phyloP scores from a whole-genome alignment of 2,888 invertebrate species.

The Tridacna crocea region DNA sequence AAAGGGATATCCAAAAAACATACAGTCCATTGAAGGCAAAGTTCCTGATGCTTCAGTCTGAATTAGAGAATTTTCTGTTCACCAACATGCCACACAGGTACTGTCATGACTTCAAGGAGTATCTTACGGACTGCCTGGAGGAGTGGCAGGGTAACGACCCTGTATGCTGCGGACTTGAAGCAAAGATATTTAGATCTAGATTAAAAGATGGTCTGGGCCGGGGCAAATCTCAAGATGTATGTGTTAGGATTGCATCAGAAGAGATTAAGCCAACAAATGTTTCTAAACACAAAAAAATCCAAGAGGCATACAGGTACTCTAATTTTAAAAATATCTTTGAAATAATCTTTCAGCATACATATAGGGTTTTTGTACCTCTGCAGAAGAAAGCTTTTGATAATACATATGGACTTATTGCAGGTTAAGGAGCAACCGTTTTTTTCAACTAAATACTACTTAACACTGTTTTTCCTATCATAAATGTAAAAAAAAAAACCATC shows the following conservation, averaged over 20 bases:
- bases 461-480: too few species aligned
- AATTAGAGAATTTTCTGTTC: constrained; percentile 45
- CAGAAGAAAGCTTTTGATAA: not conserved
- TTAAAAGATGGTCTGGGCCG: not conserved
- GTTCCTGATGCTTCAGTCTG: constrained; percentile 43
- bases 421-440: too few species aligned
- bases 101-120: not conserved
- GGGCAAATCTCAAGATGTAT: constrained; percentile 32
- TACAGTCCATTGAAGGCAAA: constrained; percentile 65
- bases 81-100: constrained; percentile 30
- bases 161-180: constrained; percentile 44
- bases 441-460: too few species aligned
- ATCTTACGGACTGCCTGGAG: not conserved
- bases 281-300: constrained; percentile 56
- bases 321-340: not conserved
- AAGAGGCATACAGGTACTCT: constrained; percentile 67
- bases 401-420: too few species aligned
- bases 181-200: constrained; percentile 34
- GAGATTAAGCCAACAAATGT: constrained; percentile 54
- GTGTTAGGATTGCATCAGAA: constrained; percentile 46
- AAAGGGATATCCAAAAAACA: constrained; percentile 48
- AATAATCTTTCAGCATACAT: not conserved
- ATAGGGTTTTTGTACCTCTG: not conserved
- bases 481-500: too few species aligned
- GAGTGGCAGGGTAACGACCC: not conserved